Percentiles rank a stretch among this genome's conserved stretches.
Evolutionary conservation across 2,797 vertebrate species (phyloP).

Genomic region (Monodelphis domestica): DNA sequence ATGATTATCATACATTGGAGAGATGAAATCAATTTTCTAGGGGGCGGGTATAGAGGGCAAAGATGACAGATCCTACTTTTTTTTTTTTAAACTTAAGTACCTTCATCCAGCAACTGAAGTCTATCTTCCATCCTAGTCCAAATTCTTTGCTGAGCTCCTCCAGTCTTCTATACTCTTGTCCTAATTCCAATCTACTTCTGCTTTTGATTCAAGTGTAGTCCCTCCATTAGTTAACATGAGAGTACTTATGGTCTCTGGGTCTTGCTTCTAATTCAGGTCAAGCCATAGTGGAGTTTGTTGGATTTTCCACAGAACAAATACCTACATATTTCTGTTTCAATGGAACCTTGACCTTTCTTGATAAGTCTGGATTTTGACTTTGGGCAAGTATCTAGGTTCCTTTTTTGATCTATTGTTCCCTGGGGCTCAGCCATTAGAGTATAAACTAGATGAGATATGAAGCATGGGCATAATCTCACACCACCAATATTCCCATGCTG

Average conservation of each 20-base stretch:
- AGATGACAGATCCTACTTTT: neutral
- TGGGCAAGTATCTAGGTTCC: neutral
- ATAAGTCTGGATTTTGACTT: neutral
- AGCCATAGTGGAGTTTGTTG: neutral
- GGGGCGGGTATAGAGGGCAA: neutral
- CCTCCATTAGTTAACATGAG: neutral
- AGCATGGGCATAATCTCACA: neutral
- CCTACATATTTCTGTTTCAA: neutral
- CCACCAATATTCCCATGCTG: neutral
- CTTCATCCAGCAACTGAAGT: neutral
- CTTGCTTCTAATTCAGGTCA: neutral
- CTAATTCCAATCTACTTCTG: neutral
- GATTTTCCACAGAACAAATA: neutral
- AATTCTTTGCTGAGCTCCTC: neutral
- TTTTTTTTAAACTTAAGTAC: neutral
- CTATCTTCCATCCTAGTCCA: neutral
- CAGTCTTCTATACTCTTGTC: neutral
- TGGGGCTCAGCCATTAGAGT: neutral
- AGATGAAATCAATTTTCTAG: neutral
- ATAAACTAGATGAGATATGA: neutral
- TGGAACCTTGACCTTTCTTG: neutral
- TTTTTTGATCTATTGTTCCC: neutral
- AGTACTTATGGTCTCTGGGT: neutral
- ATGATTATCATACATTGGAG: neutral
- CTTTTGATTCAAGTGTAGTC: neutral